Conservation (phyloP, 2,113 vertebrate species). For the Cygnus atratus region DNA sequence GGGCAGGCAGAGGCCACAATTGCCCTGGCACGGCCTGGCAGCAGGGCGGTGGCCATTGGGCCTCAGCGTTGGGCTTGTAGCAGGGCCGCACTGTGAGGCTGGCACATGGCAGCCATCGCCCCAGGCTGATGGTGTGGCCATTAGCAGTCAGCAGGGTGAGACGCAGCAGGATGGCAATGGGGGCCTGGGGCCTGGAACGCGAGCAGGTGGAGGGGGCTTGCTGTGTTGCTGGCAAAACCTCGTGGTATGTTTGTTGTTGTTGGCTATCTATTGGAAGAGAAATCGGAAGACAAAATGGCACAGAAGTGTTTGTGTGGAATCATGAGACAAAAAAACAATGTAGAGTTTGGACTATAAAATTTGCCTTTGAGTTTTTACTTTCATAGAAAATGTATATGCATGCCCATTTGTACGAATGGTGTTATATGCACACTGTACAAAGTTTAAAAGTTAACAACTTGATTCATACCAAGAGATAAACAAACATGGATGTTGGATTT, state of each 20-base stretch:
- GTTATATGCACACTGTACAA: fast-evolving
- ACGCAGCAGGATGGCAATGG: too few species aligned
- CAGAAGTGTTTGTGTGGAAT: background rate
- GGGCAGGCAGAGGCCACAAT: fast-evolving
- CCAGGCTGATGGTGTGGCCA: background rate
- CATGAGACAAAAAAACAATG: background rate
- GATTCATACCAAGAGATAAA: background rate
- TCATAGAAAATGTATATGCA: fast-evolving
- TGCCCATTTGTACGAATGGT: background rate
- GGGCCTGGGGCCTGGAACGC: background rate
- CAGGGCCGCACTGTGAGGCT: fast-evolving
- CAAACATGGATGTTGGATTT: background rate
- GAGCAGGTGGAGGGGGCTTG: too few species aligned
- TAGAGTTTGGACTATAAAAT: background rate
- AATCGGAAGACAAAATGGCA: background rate
- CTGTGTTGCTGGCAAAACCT: background rate
- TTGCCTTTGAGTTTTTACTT: background rate
- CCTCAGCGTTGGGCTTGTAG: fast-evolving
- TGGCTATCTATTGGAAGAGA: background rate
- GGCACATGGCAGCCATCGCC: fast-evolving
- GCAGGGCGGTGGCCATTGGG: fast-evolving
- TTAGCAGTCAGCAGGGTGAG: background rate
- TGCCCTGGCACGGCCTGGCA: too few species aligned
- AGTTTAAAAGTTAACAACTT: background rate
- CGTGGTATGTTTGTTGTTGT: background rate